Evolutionary conservation across 2,113 vertebrate species (phyloP), one percentile per base, ranked within the genome.

Genomic region (Dicaeum eximium): DNA sequence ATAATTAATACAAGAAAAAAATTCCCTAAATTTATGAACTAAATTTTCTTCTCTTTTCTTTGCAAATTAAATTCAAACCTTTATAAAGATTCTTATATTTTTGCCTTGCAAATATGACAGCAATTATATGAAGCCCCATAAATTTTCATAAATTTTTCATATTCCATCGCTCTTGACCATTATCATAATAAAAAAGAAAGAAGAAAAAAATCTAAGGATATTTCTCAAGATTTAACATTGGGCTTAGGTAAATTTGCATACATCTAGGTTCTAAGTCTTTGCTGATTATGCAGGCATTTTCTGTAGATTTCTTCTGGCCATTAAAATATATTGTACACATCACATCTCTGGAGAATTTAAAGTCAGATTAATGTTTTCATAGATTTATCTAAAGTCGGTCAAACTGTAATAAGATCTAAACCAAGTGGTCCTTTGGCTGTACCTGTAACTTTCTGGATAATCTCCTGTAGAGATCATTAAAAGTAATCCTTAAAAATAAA

Each of bases 61-160:
- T 89, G 47, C 10, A 88, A 90, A 90, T 92, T 81, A 94, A 91
- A 86, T 95, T 73, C 51, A 94, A 88, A 94, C 77, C 33, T 96
- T 35, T 17, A 54, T 74, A 61, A 12, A 15, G 28, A 62, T 88
- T 92, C 50, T 42, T 71, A 60, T 72, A 54, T 78, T 84, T 95
- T 92, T 96, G 35, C 88, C 44, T 96, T 96, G 53, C 72, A 97
- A 96, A 94, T 92, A 85, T 86, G 58, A 73, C 44, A 85, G 40
- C 45, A 93, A 60, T 80, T 96, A 53, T 38, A 93, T 67, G 91
- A 96, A 97, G 86, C 8, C n/a, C 30, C 71, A 95, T 88, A 95
- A 80, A 96, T 93, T 92, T 97, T 84, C 70, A 94, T 92, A 69
- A 4, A 50, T 92, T 95, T 90, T 95, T 79, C 23, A 91, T 91